Percentiles rank a stretch among this genome's conserved stretches.
Conservation (phyloP, 2,797 vertebrate genomes). For the Gallinago stenura region DNA sequence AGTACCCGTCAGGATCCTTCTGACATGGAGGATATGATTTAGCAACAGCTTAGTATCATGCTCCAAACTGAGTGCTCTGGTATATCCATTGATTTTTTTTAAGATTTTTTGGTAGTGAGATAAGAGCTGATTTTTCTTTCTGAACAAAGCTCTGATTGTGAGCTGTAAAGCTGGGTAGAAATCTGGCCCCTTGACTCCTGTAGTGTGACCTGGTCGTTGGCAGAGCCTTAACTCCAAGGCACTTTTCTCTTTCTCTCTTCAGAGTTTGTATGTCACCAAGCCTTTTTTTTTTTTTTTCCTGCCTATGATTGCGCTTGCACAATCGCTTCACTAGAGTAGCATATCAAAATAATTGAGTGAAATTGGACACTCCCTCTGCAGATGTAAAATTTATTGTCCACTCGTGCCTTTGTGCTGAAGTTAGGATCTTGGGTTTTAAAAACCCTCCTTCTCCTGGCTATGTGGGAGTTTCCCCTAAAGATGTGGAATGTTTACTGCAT, state of each 20-base stretch:
- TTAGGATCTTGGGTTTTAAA: constrained; percentile 25
- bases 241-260: background rate
- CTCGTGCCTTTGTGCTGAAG: constrained; percentile 42
- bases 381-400: constrained; percentile 3
- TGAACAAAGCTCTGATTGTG: constrained; percentile 10
- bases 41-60: background rate
- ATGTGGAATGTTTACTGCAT: constrained; percentile 73
- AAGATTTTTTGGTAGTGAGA: background rate
- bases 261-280: background rate
- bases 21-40: background rate
- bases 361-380: constrained; percentile 7
- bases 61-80: background rate
- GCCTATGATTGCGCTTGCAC: background rate
- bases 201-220: background rate
- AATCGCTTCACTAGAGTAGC: background rate
- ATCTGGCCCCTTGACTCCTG: background rate
- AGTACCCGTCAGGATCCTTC: background rate
- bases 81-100: background rate
- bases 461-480: constrained; percentile 70
- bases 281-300: background rate
- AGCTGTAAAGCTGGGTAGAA: background rate
- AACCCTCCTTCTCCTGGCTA: constrained; percentile 32
- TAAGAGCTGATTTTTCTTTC: constrained; percentile 20
- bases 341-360: background rate
- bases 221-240: background rate